phyloP scores from a whole-genome alignment of 2,888 invertebrate species.

The Phortica okadai region DNA sequence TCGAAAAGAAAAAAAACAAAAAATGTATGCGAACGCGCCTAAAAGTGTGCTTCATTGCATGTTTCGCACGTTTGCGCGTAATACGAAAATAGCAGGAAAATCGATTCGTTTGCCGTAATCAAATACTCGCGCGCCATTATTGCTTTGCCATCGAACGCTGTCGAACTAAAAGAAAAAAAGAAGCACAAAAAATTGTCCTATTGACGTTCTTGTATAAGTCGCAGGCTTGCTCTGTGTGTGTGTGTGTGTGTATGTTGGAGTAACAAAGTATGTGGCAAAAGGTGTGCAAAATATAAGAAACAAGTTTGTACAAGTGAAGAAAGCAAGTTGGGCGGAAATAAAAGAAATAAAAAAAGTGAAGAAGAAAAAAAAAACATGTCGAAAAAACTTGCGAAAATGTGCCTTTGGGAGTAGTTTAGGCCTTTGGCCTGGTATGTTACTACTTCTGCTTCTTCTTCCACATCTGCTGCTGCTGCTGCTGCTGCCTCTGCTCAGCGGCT shows the following conservation, averaged over 20 bases:
- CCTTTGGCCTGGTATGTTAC: background rate
- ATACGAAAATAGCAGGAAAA: conserved; percentile 28
- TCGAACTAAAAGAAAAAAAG: background rate
- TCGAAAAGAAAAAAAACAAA: no score
- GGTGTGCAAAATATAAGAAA: background rate
- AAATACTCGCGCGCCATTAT: conserved; percentile 29
- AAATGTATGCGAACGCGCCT: no score
- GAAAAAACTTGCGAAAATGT: conserved; percentile 34
- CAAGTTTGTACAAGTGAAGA: background rate
- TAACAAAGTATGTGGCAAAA: background rate
- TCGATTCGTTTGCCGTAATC: conserved; percentile 29
- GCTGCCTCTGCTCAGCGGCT: background rate
- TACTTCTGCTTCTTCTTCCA: background rate
- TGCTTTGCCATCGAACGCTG: conserved; percentile 12
- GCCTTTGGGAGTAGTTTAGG: conserved; percentile 32
- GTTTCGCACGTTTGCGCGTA: background rate
- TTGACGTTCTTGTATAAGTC: background rate
- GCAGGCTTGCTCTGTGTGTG: background rate
- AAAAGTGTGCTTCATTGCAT: background rate
- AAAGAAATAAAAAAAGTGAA: conserved; percentile 6
- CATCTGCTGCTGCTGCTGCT: no score
- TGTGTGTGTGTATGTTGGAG: background rate
- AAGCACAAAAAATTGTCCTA: background rate
- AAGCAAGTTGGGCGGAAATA: background rate
- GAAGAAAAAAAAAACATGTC: conserved; percentile 39